Evolutionary conservation across 1,140 invertebrate species (phyloP).

Genomic region (Nomia melanderi): DNA sequence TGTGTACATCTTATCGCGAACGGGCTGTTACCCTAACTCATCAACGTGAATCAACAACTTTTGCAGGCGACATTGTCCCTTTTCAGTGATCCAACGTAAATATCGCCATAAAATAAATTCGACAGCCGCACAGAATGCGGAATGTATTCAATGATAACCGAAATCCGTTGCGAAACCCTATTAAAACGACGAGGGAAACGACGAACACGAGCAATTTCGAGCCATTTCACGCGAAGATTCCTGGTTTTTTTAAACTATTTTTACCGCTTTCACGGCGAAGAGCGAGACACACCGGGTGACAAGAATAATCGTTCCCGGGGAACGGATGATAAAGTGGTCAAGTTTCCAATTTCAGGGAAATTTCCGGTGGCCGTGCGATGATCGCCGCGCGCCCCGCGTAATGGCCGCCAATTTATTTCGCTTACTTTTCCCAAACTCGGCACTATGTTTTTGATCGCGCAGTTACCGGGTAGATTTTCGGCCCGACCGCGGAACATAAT

Average conservation of each 20-base stretch:
- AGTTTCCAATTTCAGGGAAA: neutral
- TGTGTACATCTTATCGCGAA: neutral
- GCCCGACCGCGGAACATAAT: slow-evolving; percentile 36
- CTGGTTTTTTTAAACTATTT: too few species aligned
- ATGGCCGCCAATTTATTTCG: slow-evolving; percentile 6
- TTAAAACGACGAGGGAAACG: too few species aligned
- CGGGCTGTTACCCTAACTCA: neutral
- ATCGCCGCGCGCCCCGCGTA: neutral
- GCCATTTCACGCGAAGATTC: too few species aligned
- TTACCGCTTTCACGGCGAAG: too few species aligned
- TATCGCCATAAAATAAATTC: too few species aligned
- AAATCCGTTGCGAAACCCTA: too few species aligned
- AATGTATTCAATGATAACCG: too few species aligned
- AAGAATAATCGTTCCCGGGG: neutral
- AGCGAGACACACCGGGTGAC: neutral
- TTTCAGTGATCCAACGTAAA: too few species aligned
- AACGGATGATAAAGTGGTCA: slow-evolving; percentile 11
- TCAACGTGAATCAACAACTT: too few species aligned
- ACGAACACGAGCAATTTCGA: too few species aligned
- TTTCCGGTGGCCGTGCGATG: neutral
- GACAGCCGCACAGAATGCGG: too few species aligned
- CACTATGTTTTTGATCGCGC: slow-evolving; percentile 26
- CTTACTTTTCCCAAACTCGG: neutral
- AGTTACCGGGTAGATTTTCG: neutral
- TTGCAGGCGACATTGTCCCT: too few species aligned